Evolutionary conservation across 2,113 vertebrate species (phyloP).

Genomic region (Cyrtonyx montezumae): DNA sequence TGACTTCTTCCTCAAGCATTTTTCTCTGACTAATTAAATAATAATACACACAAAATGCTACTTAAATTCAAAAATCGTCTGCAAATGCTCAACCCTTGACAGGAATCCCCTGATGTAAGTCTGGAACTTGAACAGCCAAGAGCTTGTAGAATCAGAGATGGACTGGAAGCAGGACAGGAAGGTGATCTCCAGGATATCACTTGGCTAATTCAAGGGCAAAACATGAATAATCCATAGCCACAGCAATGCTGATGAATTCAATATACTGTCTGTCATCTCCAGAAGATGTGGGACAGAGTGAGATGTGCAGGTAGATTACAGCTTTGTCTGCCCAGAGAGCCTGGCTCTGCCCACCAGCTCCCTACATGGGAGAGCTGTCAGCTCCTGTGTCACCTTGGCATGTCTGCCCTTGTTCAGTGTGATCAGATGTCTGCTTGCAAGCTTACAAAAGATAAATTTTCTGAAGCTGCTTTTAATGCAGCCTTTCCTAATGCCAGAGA

Average conservation of each 20-base stretch:
- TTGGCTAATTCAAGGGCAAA: neutral
- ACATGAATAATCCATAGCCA: neutral
- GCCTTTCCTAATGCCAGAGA: neutral
- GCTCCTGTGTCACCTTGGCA: neutral
- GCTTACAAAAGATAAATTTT: neutral
- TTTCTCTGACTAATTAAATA: neutral
- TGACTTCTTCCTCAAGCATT: slow-evolving; percentile 18
- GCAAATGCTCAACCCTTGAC: neutral
- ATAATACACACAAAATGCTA: neutral
- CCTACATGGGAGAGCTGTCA: neutral
- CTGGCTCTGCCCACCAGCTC: neutral
- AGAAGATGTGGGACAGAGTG: neutral
- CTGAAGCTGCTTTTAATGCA: neutral
- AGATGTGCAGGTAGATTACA: neutral
- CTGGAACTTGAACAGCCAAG: neutral
- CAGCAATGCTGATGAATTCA: neutral
- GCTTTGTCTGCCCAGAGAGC: neutral
- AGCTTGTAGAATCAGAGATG: neutral
- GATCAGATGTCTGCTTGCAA: neutral
- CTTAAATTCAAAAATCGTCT: neutral
- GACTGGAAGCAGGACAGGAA: neutral
- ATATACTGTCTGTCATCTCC: neutral
- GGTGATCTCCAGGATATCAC: neutral
- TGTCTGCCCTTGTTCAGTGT: neutral
- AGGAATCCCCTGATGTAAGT: neutral